phyloP scores from a whole-genome alignment of 2,113 vertebrate genomes.

The Castor canadensis region DNA sequence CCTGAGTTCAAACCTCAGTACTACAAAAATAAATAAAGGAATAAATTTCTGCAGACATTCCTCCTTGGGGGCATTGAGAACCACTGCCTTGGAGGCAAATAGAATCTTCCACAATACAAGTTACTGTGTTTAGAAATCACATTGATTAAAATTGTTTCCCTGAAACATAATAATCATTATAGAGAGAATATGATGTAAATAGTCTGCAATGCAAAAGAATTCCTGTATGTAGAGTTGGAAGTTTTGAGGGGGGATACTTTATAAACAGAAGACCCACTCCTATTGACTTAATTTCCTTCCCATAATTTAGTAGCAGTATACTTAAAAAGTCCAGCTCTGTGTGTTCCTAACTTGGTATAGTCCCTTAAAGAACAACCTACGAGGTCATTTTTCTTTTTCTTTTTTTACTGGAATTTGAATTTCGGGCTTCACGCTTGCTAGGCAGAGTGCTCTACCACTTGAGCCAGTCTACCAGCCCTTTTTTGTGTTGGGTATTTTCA shows the following conservation, averaged over 20 bases:
- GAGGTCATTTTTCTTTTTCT: too few species aligned
- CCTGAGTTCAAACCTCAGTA: too few species aligned
- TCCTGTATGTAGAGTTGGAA: neutral
- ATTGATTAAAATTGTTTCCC: neutral
- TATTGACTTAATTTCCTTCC: neutral
- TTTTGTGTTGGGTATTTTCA: neutral
- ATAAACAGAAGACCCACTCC: neutral
- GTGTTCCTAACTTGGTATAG: too few species aligned
- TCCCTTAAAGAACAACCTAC: too few species aligned
- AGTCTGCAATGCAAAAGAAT: neutral
- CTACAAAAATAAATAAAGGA: too few species aligned
- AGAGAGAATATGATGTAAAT: neutral
- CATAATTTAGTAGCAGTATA: neutral
- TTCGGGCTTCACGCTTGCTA: too few species aligned
- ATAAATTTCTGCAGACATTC: too few species aligned
- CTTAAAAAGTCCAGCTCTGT: neutral
- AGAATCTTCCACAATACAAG: neutral
- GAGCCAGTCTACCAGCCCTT: too few species aligned
- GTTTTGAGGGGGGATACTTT: conserved; percentile 2
- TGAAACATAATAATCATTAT: neutral
- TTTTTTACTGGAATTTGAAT: too few species aligned
- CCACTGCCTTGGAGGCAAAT: neutral
- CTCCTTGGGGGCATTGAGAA: neutral
- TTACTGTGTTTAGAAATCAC: conserved; percentile 35
- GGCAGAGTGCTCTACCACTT: too few species aligned